Percentiles rank a stretch among this genome's conserved stretches.
Conservation (phyloP, 2,888 invertebrate species). For the Tipula lateralis region DNA sequence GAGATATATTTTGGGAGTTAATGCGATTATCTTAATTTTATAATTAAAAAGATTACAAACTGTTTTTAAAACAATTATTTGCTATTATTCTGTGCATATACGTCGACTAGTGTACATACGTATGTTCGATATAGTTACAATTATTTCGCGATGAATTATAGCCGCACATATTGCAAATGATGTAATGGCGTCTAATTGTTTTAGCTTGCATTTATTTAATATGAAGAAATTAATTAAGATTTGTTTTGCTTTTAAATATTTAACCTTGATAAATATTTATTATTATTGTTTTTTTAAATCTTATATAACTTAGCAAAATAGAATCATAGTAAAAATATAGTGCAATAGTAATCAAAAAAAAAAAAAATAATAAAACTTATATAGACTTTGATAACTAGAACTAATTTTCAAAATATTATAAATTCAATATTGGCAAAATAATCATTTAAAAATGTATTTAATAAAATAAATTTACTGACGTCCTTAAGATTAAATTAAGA, state of each 20-base stretch:
- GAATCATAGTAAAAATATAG: not conserved
- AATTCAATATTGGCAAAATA: not conserved
- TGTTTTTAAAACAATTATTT: not conserved
- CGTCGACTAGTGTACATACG: not conserved
- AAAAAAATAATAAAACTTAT: not conserved
- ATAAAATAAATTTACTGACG: not conserved
- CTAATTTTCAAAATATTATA: not conserved
- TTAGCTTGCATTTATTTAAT: not conserved
- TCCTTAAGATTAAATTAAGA: conserved; percentile 19
- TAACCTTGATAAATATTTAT: not conserved
- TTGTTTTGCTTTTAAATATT: not conserved
- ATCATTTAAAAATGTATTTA: not conserved
- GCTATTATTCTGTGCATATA: not conserved
- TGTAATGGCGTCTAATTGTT: not conserved
- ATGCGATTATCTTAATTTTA: not conserved
- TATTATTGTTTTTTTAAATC: not conserved
- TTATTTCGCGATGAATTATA: not conserved
- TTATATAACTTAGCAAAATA: not conserved
- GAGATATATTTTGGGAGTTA: not conserved
- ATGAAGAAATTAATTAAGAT: not conserved
- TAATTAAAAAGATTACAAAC: not conserved
- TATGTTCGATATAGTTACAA: not conserved
- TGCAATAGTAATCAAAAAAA: not conserved
- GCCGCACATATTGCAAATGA: not conserved
- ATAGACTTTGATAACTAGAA: no score